A percentile compares a stretch with the other conserved stretches of the same genome.
Conservation (phyloP, 2,113 vertebrate genomes). For the Sapayoa aenigma region DNA sequence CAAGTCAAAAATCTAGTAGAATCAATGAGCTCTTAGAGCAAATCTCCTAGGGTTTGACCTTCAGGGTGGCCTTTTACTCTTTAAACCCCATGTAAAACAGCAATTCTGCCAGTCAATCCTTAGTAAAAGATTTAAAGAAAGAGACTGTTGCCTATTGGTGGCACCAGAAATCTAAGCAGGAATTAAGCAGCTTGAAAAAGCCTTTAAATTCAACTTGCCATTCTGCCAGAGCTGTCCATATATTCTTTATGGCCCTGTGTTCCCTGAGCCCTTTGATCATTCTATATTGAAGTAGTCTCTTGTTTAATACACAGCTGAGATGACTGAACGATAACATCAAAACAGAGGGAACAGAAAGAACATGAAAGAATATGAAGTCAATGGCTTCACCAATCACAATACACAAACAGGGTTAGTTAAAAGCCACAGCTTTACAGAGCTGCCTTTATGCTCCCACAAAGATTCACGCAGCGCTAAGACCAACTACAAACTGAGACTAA, state of each 20-base stretch:
- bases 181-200: slow-evolving; percentile 64
- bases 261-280: slow-evolving; percentile 64
- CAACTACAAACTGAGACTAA: background rate
- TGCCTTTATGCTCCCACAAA: slow-evolving; percentile 43
- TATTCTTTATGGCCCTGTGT: slow-evolving; percentile 56
- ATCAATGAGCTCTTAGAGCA: slow-evolving; percentile 66
- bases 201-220: slow-evolving; percentile 51
- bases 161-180: slow-evolving; percentile 54
- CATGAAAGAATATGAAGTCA: slow-evolving; percentile 63
- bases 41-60: slow-evolving; percentile 56
- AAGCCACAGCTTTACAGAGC: background rate
- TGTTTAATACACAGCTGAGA: slow-evolving; percentile 59
- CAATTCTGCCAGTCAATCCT: slow-evolving; percentile 38
- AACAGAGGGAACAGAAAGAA: slow-evolving; percentile 50
- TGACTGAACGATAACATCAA: slow-evolving; percentile 60
- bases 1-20: slow-evolving; percentile 10
- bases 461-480: background rate
- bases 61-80: slow-evolving; percentile 52
- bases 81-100: slow-evolving; percentile 42
- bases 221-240: slow-evolving; percentile 44
- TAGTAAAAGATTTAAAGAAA: slow-evolving; percentile 48
- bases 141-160: slow-evolving; percentile 45
- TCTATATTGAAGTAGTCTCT: slow-evolving; percentile 59
- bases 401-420: slow-evolving; percentile 40
- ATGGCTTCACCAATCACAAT: slow-evolving; percentile 30